Evolutionary conservation across 2,888 invertebrate genomes (phyloP).

Genomic region (Macaria liturata): DNA sequence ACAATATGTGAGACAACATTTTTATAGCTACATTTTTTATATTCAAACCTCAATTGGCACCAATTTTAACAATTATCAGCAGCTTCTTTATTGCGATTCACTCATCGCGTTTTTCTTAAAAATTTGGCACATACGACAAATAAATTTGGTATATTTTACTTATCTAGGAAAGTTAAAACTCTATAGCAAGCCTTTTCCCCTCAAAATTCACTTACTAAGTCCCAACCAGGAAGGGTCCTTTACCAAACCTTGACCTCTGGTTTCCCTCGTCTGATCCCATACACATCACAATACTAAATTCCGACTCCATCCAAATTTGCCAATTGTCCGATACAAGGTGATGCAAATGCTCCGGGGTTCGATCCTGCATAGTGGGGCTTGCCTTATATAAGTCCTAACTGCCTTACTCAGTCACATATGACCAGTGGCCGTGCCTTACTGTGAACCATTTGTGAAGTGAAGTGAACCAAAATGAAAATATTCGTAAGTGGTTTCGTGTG

Average conservation of each 20-base stretch:
- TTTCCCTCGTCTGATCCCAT: slow-evolving; percentile 30
- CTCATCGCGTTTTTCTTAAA: no score
- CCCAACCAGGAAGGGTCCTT: slow-evolving; percentile 11
- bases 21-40: no score
- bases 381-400: slow-evolving; percentile 63
- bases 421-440: slow-evolving; percentile 46
- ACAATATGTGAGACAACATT: no score
- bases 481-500: slow-evolving; percentile 60
- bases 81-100: no score
- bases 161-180: no score
- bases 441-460: slow-evolving; percentile 43
- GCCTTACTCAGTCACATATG: slow-evolving; percentile 51
- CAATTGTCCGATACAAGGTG: slow-evolving; percentile 36
- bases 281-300: slow-evolving; percentile 33
- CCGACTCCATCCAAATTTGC: slow-evolving; percentile 35
- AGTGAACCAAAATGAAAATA: slow-evolving; percentile 62
- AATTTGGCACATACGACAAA: no score
- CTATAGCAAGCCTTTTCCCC: no score
- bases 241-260: slow-evolving; percentile 16
- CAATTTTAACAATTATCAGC: no score
- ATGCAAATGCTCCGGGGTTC: slow-evolving; percentile 35
- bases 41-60: no score
- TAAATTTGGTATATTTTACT: no score
- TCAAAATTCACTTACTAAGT: no score
- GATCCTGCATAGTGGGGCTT: slow-evolving; percentile 56